These are phyloP conservation scores for Ibidorhyncha struthersii DNA, from an alignment of 2,113 vertebrate genomes.

Conservation along the genomic window DNA sequence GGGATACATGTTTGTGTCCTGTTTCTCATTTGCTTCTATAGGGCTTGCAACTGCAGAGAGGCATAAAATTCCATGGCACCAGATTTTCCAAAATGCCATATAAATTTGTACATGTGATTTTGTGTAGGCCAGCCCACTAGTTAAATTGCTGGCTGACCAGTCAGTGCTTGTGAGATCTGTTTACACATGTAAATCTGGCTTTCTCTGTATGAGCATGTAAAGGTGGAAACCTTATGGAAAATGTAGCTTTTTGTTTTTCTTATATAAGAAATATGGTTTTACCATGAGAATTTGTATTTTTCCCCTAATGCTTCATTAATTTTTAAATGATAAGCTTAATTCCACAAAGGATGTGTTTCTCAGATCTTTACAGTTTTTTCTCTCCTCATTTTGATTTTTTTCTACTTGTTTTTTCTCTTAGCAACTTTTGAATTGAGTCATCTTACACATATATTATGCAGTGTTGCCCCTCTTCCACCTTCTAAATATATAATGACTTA, in stretches of 20 bases:
- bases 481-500: not conserved
- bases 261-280: not conserved
- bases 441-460: not conserved
- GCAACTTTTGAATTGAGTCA: not conserved
- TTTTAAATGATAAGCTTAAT: not conserved
- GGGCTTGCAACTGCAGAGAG: not conserved
- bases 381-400: not conserved
- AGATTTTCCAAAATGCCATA: not conserved
- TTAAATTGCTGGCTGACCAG: not conserved
- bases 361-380: not conserved
- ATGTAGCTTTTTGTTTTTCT: not conserved
- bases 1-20: not conserved
- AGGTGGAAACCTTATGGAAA: not conserved
- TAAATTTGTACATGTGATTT: not conserved
- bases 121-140: not conserved
- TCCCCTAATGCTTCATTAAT: not conserved
- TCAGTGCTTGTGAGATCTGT: not conserved
- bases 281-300: not conserved
- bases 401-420: not conserved
- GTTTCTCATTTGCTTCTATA: not conserved
- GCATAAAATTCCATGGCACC: not conserved
- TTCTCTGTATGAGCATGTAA: not conserved
- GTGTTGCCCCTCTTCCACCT: not conserved
- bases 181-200: not conserved
- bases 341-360: not conserved